A percentile compares a stretch with the other conserved stretches of the same genome.
Conservation (phyloP, 2,888 invertebrate genomes). For the Melanchra persicariae region DNA sequence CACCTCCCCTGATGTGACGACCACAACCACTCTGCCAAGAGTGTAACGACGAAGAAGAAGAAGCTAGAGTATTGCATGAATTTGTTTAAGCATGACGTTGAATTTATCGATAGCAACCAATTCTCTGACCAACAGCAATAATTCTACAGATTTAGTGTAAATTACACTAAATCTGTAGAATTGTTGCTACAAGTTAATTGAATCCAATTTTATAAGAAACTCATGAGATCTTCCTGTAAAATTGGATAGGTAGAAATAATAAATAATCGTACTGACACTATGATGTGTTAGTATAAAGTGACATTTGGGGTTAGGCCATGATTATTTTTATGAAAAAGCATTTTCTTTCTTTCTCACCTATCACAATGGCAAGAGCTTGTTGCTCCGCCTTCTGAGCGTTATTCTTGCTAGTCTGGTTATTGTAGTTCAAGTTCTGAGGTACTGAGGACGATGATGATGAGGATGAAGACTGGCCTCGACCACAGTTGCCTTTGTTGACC, state of each 20-base stretch:
- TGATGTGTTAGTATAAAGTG: no score
- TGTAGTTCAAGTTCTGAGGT: constrained; percentile 85
- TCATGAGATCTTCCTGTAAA: no score
- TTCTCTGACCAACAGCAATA: not conserved
- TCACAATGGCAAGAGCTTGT: constrained; percentile 79
- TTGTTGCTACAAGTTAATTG: not conserved
- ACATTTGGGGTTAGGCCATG: no score
- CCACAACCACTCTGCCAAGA: no score
- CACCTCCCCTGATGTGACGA: no score
- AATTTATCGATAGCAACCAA: not conserved
- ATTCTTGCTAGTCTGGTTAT: constrained; percentile 90
- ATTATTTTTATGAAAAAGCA: no score
- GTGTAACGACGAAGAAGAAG: no score
- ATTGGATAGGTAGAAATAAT: no score
- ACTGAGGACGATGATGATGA: constrained; percentile 83
- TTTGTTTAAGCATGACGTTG: not conserved
- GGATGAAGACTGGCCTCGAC: constrained; percentile 83
- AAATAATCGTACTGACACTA: no score
- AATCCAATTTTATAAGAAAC: not conserved
- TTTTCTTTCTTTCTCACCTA: constrained; percentile 74
- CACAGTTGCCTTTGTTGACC: constrained; percentile 95
- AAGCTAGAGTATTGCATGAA: not conserved
- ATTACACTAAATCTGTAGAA: not conserved
- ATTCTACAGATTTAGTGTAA: no score
- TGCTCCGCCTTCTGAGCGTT: constrained; percentile 82